Evolutionary conservation across 2,113 vertebrate genomes (phyloP).

Genomic region (Pseudorasbora parva): DNA sequence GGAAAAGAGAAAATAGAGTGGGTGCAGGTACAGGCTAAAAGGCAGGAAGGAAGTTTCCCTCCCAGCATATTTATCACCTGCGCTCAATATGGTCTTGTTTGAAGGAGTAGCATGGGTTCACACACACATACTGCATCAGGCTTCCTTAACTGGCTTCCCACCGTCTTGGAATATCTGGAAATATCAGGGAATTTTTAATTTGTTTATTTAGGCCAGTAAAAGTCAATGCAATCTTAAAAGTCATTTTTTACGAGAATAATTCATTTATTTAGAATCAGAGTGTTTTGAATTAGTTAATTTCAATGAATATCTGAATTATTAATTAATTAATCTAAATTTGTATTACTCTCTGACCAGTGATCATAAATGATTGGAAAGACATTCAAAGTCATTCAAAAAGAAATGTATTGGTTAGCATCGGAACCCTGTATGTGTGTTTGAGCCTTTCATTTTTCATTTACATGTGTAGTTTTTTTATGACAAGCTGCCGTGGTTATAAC

Average conservation of each 20-base stretch:
- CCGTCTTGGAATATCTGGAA: neutral
- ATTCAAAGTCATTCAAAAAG: too few relatives aligned
- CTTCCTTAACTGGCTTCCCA: neutral
- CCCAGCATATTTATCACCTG: slow-evolving; percentile 58
- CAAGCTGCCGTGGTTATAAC: neutral
- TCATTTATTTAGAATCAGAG: neutral
- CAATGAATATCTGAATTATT: neutral
- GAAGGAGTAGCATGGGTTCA: slow-evolving; percentile 34
- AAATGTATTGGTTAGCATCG: neutral
- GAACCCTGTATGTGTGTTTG: neutral
- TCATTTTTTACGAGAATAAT: neutral
- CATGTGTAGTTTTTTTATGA: neutral
- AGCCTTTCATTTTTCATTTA: neutral
- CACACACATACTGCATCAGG: slow-evolving; percentile 3
- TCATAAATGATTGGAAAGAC: neutral
- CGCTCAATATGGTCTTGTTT: slow-evolving; percentile 61
- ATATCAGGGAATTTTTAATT: neutral
- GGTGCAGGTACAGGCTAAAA: slow-evolving; percentile 24
- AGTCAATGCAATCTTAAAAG: neutral
- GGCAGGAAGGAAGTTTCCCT: slow-evolving; percentile 42
- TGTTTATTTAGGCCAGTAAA: neutral
- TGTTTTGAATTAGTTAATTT: neutral
- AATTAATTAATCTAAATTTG: neutral
- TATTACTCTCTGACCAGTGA: neutral
- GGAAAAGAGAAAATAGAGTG: neutral